Base-by-base conservation (phyloP, 2,797 vertebrate genomes). In the Babyrousa celebensis region DNA sequence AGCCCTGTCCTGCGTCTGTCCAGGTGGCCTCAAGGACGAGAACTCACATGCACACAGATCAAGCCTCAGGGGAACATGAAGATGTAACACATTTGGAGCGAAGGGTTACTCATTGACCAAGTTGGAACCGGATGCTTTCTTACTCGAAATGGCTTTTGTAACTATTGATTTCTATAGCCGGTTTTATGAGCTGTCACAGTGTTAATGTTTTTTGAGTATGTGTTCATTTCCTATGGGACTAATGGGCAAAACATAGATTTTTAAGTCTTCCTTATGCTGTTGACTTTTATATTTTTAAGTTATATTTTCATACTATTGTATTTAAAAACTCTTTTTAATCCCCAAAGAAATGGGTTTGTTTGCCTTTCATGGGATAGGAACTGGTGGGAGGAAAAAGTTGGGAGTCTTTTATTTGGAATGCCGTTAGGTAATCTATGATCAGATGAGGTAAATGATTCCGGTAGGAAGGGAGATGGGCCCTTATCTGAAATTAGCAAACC, bases 281-380 rank as follows among this genome's bases (percentile, higher is more conserved):
- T 98, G 98, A 99, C 98, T 99, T 98, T 98, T 99, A 99, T 99
- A 98, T 98, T 98, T 99, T 99, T 99, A 99, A 99, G 98, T 99
- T 99, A 98, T 99, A 99, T 99, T 99, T 99, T 99, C 98, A 98
- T 99, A 99, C 98, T 98, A 96, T 98, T 98, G 97, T 99, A 99
- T 99, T 99, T 99, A 99, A 98, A 98, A 92, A 98, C 97, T 98
- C 96, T 98, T 98, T 98, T 97, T 98, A 97, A 96, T 87, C 92
- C 96, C 97, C 93, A 97, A 98, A 98, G 96, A 97, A 96, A 79
- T 93, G 78, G 74, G 96, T 98, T 96, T 98, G 91, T 98, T 98
- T 98, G 97, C 97, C 92, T 97, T 98, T 92, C 29, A 1, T 95
- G 94, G 85, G 93, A 9, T 94, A 68, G 98, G 96, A 96, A 96